phyloP scores from a whole-genome alignment of 2,888 invertebrate genomes.

The Allolobophora icterica region DNA sequence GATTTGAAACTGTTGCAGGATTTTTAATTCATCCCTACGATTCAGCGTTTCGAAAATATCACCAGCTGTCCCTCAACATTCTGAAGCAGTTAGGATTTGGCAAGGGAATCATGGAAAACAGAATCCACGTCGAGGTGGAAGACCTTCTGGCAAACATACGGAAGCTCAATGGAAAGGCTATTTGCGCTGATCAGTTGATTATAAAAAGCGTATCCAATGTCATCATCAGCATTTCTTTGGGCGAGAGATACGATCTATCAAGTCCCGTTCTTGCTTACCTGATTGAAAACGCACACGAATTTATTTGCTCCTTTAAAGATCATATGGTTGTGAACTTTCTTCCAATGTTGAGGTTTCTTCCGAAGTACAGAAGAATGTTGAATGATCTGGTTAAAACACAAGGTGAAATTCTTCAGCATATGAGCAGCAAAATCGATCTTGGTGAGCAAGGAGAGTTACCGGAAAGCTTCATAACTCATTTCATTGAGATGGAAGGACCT shows the following conservation, averaged over 20 bases:
- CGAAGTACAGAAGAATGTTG: too few species aligned
- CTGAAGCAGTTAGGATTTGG: slow-evolving; percentile 38
- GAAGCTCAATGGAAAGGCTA: neutral
- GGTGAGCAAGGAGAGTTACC: neutral
- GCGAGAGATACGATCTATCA: too few species aligned
- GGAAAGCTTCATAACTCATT: neutral
- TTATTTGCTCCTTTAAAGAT: too few species aligned
- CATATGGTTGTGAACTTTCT: too few species aligned
- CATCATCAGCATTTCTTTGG: too few species aligned
- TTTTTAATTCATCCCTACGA: slow-evolving; percentile 22
- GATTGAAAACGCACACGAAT: too few species aligned
- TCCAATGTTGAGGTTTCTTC: too few species aligned
- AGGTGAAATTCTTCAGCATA: neutral
- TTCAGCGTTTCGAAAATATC: slow-evolving; percentile 27
- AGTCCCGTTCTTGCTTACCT: too few species aligned
- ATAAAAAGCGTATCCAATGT: too few species aligned
- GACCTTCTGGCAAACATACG: slow-evolving; percentile 26
- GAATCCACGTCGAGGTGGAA: slow-evolving; percentile 34
- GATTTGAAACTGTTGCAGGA: neutral
- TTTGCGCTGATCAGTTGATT: too few species aligned
- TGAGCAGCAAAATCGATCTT: slow-evolving; percentile 17
- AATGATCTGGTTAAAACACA: too few species aligned
- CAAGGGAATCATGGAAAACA: slow-evolving; percentile 30
- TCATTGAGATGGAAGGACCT: neutral
- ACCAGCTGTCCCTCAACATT: slow-evolving; percentile 31